Conservation (phyloP, 1,140 invertebrate species). For the Drosophila mayri region DNA sequence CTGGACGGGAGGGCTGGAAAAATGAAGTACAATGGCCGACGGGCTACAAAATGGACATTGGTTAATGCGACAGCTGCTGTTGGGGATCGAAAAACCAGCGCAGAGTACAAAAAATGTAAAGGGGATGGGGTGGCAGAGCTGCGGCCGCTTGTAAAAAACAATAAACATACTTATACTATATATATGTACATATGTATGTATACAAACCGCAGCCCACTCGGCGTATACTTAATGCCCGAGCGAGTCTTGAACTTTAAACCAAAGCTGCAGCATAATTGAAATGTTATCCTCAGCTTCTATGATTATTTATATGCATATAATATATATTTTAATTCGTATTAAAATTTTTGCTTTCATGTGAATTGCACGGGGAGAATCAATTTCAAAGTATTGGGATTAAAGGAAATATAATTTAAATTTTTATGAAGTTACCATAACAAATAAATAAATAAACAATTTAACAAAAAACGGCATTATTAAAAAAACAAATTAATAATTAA, state of each 20-base stretch:
- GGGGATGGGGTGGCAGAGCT: neutral
- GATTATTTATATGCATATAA: constrained; percentile 19
- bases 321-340: constrained; percentile 41
- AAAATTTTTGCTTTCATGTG: constrained; percentile 2
- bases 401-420: neutral
- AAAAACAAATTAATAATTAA: no score
- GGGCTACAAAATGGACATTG: constrained; percentile 76
- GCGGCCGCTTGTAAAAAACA: constrained; percentile 44
- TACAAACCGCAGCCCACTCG: constrained; percentile 7
- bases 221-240: constrained; percentile 37
- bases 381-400: neutral
- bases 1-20: neutral
- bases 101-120: constrained; percentile 5
- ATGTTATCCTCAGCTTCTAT: constrained; percentile 61
- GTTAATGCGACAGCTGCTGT: constrained; percentile 79
- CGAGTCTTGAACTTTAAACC: constrained; percentile 53
- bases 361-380: neutral
- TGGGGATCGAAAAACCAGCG: constrained; percentile 32
- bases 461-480: no score
- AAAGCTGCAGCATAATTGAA: constrained; percentile 58
- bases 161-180: constrained; percentile 32
- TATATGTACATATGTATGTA: neutral
- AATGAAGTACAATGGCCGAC: constrained; percentile 69
- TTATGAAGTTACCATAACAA: no score
- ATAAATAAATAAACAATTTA: no score